These are phyloP conservation scores for Eciton burchellii DNA, from an alignment of 1,140 invertebrate genomes.

Conservation along the genomic window DNA sequence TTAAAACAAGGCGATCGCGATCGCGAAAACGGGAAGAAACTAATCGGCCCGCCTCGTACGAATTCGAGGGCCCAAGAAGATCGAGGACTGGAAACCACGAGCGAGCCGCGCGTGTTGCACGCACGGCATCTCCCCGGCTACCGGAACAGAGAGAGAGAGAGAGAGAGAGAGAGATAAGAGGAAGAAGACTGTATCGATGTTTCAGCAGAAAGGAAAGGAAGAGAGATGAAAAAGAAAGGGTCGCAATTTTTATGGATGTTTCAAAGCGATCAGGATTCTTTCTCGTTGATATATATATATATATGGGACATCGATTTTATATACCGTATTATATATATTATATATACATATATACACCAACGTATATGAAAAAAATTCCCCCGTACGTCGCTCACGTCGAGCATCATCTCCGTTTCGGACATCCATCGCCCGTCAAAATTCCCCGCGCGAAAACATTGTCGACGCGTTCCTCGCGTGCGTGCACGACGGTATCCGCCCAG, in stretches of 20 bases:
- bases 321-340: no score
- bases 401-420: slow-evolving; percentile 30
- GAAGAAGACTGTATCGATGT: no score
- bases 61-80: not conserved
- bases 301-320: no score
- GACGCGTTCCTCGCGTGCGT: slow-evolving; percentile 43
- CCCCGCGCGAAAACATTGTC: slow-evolving; percentile 46
- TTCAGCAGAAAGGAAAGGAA: not conserved
- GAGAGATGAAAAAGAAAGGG: not conserved
- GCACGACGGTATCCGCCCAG: slow-evolving; percentile 12
- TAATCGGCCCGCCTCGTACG: not conserved
- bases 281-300: no score
- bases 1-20: slow-evolving; percentile 40
- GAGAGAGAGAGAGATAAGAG: no score
- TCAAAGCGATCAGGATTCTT: not conserved
- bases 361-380: slow-evolving; percentile 30
- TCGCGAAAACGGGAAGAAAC: slow-evolving; percentile 5
- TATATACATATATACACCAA: no score
- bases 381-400: slow-evolving; percentile 16
- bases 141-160: not conserved
- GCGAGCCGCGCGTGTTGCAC: not conserved
- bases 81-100: not conserved
- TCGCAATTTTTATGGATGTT: not conserved
- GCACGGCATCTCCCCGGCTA: not conserved
- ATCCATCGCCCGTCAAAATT: slow-evolving; percentile 45